Evolutionary conservation across 2,888 invertebrate species (phyloP), one percentile per base, ranked within the genome.

Genomic region (Slavum lentiscoides): DNA sequence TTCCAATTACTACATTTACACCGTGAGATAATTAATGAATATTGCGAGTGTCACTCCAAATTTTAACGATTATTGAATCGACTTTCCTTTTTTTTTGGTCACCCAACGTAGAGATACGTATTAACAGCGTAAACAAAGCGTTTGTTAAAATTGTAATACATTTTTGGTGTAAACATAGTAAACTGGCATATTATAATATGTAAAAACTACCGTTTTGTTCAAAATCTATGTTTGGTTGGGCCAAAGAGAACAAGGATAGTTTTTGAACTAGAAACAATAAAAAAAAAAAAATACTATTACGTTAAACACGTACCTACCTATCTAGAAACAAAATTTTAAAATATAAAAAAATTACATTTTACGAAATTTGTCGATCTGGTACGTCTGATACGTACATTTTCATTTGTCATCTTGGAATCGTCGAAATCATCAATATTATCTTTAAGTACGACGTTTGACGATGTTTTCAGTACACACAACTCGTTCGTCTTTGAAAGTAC

Each of bases 151-250:
- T 75, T 23, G 9, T 8, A 37, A 55, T 17, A 59, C 39, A 0
- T 30, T 21, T 2, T 13, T 23, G 43, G 49, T 68, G 75, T 76
- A 76, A 76, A 76, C 59, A n/a, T 76, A 68, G 68, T 59, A 49
- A 76, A 76, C 49, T 30, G 30, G 0, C 15, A 30, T 30, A 49
- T 23, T 55, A 55, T 58, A n/a, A 43, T 58, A 5, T 59, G 30
- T 30, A 30, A 4, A 59, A 69, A 70, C 77, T 77, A 77, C 77
- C 77, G 62, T 77, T 62, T 70, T 77, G 77, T 77, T 77, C 77
- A 70, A 77, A 77, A 77, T 69, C 69, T 53, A 61, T 21, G 53
- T 77, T 62, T 70, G 77, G 68, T 77, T 70, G 77, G 21, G 77
- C 77, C 77, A 77, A 70, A 7, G 21, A 69, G 37, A 70, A 77